Percentiles rank a stretch among this genome's conserved stretches.
phyloP scores from a whole-genome alignment of 92 coral and sea anemone genomes.

The Diadumene lineata region DNA sequence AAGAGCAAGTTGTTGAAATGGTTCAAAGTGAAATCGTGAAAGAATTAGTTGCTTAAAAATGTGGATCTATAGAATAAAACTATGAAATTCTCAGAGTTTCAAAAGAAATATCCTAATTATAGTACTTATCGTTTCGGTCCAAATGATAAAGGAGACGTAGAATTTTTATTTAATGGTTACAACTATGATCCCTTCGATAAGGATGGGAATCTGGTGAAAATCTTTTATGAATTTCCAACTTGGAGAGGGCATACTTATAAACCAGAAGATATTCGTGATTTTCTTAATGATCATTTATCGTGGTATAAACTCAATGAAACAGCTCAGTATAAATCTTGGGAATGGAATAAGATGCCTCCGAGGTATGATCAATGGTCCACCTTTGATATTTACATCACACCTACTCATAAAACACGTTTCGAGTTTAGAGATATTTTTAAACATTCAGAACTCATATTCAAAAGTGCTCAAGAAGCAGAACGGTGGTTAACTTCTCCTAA shows the following conservation, averaged over 20 bases:
- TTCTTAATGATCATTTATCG: not conserved
- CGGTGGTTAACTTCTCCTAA: conserved; percentile 10
- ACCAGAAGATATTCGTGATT: not conserved
- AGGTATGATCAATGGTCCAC: not conserved
- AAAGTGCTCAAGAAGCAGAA: not conserved
- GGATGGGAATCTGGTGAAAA: conserved; percentile 11
- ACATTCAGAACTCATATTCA: not conserved
- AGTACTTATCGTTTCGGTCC: not conserved
- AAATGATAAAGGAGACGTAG: conserved; percentile 10
- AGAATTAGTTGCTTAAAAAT: conserved; percentile 5
- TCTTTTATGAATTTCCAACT: not conserved
- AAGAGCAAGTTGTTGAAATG: too few relatives aligned
- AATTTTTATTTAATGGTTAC: conserved; percentile 9
- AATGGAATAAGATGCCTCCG: not conserved
- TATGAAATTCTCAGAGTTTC: conserved; percentile 17
- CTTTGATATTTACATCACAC: not conserved
- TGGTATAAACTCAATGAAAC: not conserved
- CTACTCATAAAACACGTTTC: not conserved
- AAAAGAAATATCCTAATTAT: conserved; percentile 4
- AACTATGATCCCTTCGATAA: conserved; percentile 15
- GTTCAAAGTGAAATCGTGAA: too few relatives aligned
- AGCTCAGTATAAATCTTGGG: not conserved
- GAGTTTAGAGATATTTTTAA: not conserved
- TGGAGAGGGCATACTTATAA: not conserved
- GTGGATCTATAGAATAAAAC: conserved; percentile 4